Base-by-base conservation (phyloP, 2,888 invertebrate species). In the Drosophila kuntzei region DNA sequence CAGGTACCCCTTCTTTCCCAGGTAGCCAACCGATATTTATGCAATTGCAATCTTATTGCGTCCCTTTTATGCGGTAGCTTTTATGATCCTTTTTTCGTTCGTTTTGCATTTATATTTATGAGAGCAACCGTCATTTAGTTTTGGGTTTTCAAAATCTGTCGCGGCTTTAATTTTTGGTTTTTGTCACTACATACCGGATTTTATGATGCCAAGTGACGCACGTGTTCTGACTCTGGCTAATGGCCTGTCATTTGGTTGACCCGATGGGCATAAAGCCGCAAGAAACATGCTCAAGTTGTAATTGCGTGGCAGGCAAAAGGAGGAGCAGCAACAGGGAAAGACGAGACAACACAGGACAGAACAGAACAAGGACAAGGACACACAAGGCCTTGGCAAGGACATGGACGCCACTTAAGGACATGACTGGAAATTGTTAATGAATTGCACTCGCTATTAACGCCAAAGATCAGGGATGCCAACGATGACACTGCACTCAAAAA, bases 381-480 rank as follows among this genome's bases (percentile, higher is more conserved):
- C 60, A 20, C 53, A 29, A 32, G 43, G 14, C 5, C 16, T 12
- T n/a, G 16, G 14, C 43, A 39, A 39, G 25, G 25, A 27, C 29
- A 49, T 27, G 34, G 25, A 39, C n/a, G 43, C 60, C 74, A 70
- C 75, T 72, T 59, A 70, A 71, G 71, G 71, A 37, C 62, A 37
- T 53, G 50, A 43, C 62, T 65, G 62, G 41, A 76, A 79, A 73
- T 71, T 65, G 66, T 58, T 79, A 79, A 86, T 80, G 74, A 85
- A 80, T 78, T 78, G 84, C 75, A 71, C 32, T 63, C 50, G 53
- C 64, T 62, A 63, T 75, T 76, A 71, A 58, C n/a, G 49, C n/a
- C 65, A 62, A 46, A 44, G 61, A 61, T 72, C 66, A 58, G 44
- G 37, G 60, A 39, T 20, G 55, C 27, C 2, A 4, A 43, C 18